Conservation (phyloP, 2,888 invertebrate genomes). For the Congeria kusceri region DNA sequence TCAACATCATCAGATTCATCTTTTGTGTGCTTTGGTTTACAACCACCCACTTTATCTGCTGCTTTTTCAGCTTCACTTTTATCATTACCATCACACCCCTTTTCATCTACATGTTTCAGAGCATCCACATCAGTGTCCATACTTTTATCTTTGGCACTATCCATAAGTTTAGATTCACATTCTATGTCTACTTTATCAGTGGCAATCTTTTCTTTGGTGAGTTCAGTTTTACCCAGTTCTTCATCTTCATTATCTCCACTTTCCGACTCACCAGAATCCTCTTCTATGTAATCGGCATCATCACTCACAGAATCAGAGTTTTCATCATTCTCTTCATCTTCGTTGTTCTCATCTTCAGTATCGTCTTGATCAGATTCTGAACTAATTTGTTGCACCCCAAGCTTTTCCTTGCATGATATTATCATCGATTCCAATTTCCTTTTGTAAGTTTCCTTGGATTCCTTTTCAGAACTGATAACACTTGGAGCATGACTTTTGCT, state of each 20-base stretch:
- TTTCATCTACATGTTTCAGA: not conserved
- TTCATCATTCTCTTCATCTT: conserved; percentile 14
- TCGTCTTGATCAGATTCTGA: conserved; percentile 21
- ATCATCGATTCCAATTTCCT: conserved; percentile 48
- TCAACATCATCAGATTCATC: conserved; percentile 1
- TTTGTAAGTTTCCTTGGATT: conserved; percentile 34
- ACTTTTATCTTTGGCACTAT: not conserved
- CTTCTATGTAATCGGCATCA: conserved; percentile 17
- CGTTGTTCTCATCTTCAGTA: conserved; percentile 14
- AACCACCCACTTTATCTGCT: not conserved
- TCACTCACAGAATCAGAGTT: not conserved
- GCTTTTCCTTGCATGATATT: conserved; percentile 37
- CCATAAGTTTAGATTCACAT: not conserved
- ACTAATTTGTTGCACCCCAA: conserved; percentile 32
- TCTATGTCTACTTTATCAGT: not conserved
- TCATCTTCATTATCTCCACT: conserved; percentile 7
- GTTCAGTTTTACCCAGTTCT: conserved; percentile 5
- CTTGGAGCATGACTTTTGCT: not conserved
- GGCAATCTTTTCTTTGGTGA: not conserved
- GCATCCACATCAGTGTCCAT: conserved; percentile 7
- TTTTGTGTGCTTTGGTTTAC: not conserved
- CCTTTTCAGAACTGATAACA: not conserved
- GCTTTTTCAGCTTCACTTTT: not conserved
- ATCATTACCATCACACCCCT: not conserved
- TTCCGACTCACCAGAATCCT: conserved; percentile 24